Conservation (phyloP, 2,797 vertebrate species). For the Syndactyla subalaris region DNA sequence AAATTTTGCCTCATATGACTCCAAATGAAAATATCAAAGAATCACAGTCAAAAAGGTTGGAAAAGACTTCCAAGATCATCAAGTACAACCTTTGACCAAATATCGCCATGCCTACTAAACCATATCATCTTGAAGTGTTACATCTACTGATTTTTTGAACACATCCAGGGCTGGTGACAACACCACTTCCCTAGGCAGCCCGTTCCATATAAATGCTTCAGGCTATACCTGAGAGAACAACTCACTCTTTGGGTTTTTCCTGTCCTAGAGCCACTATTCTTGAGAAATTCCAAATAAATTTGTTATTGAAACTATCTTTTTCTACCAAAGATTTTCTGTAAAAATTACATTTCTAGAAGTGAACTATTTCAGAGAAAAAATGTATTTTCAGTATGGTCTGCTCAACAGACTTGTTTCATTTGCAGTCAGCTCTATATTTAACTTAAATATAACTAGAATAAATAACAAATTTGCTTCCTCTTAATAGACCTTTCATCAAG, state of each 20-base stretch:
- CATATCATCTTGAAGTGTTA: no score
- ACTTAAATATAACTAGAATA: background rate
- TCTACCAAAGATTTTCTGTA: background rate
- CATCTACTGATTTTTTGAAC: background rate
- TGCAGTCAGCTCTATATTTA: background rate
- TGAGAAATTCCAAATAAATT: background rate
- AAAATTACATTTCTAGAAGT: background rate
- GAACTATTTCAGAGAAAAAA: background rate
- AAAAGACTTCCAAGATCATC: background rate
- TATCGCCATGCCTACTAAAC: background rate
- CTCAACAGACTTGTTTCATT: background rate
- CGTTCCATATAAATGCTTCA: background rate
- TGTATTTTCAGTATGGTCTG: background rate
- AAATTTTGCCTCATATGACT: background rate
- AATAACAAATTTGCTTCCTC: background rate
- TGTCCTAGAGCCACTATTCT: background rate
- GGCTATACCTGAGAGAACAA: background rate
- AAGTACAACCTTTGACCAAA: background rate
- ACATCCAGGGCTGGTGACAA: background rate
- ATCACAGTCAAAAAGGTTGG: background rate
- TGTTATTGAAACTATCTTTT: background rate
- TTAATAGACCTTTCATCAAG: background rate
- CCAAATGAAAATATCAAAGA: background rate
- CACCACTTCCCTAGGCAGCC: background rate
- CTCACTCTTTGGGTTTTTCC: accelerated